phyloP scores from a whole-genome alignment of 2,797 vertebrate genomes.

The Mus minutoides region DNA sequence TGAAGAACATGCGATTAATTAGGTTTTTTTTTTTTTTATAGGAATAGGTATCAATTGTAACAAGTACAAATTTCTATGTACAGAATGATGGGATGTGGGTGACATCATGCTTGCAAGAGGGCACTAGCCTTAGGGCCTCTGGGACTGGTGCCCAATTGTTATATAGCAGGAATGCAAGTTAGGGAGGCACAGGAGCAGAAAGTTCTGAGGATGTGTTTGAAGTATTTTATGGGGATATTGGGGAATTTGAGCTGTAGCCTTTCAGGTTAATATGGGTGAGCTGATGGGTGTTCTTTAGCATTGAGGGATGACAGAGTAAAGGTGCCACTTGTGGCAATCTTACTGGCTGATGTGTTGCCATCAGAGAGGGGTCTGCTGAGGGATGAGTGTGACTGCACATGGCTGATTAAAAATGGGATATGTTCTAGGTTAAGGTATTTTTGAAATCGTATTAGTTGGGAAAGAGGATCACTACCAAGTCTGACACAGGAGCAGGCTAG shows the following conservation, averaged over 20 bases:
- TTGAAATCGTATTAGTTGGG: background rate
- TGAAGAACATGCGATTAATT: background rate
- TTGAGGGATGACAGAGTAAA: background rate
- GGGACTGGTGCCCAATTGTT: background rate
- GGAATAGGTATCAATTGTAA: background rate
- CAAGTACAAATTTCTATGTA: background rate
- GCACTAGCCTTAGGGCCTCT: too few species aligned
- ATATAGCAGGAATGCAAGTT: background rate
- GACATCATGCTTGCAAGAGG: background rate
- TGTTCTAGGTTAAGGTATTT: background rate
- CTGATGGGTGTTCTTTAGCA: background rate
- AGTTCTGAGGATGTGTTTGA: background rate
- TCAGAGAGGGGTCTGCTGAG: background rate
- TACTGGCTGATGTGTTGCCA: background rate
- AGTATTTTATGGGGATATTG: background rate
- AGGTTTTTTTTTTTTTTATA: background rate
- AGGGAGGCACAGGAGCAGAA: background rate
- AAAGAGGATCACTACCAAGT: background rate
- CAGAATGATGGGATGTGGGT: fast-evolving
- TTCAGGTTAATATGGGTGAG: background rate
- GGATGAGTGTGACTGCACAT: background rate
- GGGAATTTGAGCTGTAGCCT: background rate
- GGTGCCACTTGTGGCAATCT: background rate
- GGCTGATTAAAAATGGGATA: background rate
- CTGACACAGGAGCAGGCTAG: background rate